Percentiles rank a stretch among this genome's conserved stretches.
Conservation (phyloP, 2,888 invertebrate species). For the Eristalis tenax region DNA sequence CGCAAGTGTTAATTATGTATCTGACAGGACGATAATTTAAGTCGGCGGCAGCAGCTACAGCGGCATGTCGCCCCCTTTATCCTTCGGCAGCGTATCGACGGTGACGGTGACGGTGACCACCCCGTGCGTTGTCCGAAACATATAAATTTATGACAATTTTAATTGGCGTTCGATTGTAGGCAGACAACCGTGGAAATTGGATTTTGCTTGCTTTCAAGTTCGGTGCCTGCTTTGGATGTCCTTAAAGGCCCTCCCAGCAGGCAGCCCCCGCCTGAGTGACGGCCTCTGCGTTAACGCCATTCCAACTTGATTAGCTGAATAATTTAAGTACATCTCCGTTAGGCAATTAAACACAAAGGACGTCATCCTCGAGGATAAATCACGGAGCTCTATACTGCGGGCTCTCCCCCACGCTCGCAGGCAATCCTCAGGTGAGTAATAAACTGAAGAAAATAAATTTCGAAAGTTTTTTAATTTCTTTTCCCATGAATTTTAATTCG, state of each 20-base stretch:
- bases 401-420: neutral
- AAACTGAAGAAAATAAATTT: slow-evolving; percentile 64
- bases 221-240: neutral
- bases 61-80: neutral
- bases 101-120: neutral
- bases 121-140: slow-evolving; percentile 34
- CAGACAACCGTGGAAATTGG: slow-evolving; percentile 51
- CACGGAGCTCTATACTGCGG: slow-evolving; percentile 22
- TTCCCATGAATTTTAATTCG: slow-evolving; percentile 70
- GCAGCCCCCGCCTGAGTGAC: neutral
- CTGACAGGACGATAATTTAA: slow-evolving; percentile 72
- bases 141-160: slow-evolving; percentile 70
- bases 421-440: slow-evolving; percentile 72
- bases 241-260: neutral
- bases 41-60: slow-evolving; percentile 12
- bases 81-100: slow-evolving; percentile 24
- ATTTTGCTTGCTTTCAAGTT: neutral
- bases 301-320: slow-evolving; percentile 47
- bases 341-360: slow-evolving; percentile 40
- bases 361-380: slow-evolving; percentile 54
- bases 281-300: neutral
- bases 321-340: slow-evolving; percentile 48
- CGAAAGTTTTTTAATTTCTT: slow-evolving; percentile 71
- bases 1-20: slow-evolving; percentile 72
- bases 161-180: slow-evolving; percentile 64